phyloP scores from a whole-genome alignment of 2,797 vertebrate species.

The Sparidentex hasta region DNA sequence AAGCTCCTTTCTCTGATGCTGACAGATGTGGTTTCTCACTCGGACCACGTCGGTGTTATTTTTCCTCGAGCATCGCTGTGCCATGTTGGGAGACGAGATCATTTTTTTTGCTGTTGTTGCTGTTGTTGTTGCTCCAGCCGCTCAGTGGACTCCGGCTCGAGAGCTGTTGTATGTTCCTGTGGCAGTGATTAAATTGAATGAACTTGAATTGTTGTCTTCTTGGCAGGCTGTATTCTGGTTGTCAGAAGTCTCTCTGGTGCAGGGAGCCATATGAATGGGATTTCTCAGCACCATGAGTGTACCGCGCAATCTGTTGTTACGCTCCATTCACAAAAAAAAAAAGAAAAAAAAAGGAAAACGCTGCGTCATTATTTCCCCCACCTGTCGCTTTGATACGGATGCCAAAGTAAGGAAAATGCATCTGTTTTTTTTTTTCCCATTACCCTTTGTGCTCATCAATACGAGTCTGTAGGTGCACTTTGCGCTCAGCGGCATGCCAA shows the following conservation, averaged over 20 bases:
- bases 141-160: not conserved
- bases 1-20: no score
- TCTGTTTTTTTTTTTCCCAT: conserved; percentile 50
- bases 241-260: conserved; percentile 53
- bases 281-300: conserved; percentile 53
- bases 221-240: conserved; percentile 63
- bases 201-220: conserved; percentile 54
- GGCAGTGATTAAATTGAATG: conserved; percentile 39
- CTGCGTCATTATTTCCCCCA: conserved; percentile 62
- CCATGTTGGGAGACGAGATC: conserved; percentile 21
- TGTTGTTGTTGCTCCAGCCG: not conserved
- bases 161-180: conserved; percentile 24
- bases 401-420: conserved; percentile 53
- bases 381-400: conserved; percentile 56
- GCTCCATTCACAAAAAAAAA: conserved; percentile 74
- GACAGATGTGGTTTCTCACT: no score
- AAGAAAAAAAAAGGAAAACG: not conserved
- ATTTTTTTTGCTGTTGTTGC: not conserved
- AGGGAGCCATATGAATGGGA: conserved; percentile 69
- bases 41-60: no score
- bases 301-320: conserved; percentile 65
- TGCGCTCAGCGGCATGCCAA: conserved; percentile 46
- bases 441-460: conserved; percentile 52
- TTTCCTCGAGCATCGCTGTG: no score
- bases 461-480: conserved; percentile 58